These are phyloP conservation scores for Rhinatrema bivittatum DNA, from an alignment of 2,797 vertebrate species.

Conservation along the genomic window DNA sequence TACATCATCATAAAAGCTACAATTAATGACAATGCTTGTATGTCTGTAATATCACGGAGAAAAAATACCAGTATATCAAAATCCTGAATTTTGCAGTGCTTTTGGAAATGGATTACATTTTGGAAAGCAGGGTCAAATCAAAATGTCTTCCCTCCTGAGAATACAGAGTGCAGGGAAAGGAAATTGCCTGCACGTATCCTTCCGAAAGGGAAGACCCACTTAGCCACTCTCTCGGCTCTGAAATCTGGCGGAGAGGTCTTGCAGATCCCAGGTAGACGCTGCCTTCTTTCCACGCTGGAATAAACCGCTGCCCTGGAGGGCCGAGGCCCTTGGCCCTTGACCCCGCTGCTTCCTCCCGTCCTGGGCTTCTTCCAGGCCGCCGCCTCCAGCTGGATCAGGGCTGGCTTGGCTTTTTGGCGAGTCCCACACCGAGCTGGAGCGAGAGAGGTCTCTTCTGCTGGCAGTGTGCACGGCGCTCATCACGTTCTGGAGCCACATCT, in stretches of 20 bases:
- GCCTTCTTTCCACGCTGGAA: constrained; percentile 7
- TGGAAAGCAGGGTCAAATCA: too few relatives aligned
- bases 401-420: neutral
- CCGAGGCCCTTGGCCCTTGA: neutral
- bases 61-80: too few relatives aligned
- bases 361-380: neutral
- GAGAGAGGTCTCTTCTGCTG: constrained; percentile 33
- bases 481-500: constrained; percentile 67
- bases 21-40: too few relatives aligned
- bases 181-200: too few relatives aligned
- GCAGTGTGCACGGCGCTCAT: constrained; percentile 65
- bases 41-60: too few relatives aligned
- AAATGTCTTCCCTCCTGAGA: too few relatives aligned
- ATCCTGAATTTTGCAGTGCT: too few relatives aligned
- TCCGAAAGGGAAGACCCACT: too few relatives aligned
- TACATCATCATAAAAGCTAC: too few relatives aligned
- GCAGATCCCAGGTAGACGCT: constrained; percentile 7
- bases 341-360: constrained; percentile 5
- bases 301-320: neutral
- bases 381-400: neutral
- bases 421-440: constrained; percentile 6
- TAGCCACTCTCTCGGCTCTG: constrained; percentile 6
- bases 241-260: constrained; percentile 1
- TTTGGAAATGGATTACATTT: too few relatives aligned
- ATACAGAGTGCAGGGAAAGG: too few relatives aligned